Percentiles rank a stretch among this genome's conserved stretches.
These are phyloP conservation scores for Phataginus tetradactyla DNA, from an alignment of 2,797 vertebrate genomes.

Conservation along the genomic window DNA sequence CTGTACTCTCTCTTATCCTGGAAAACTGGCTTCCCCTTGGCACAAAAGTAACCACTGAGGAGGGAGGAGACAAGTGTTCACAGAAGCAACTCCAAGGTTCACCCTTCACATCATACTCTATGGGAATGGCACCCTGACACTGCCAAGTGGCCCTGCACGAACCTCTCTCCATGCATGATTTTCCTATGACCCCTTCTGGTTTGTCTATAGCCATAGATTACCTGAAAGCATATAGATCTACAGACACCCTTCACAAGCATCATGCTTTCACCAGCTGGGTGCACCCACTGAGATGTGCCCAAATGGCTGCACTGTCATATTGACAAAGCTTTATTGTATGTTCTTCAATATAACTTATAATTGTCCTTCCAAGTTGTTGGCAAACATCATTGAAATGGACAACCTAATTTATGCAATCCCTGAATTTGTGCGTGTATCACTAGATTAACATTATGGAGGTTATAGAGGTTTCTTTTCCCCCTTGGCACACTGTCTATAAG, in stretches of 20 bases:
- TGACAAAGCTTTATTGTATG: background rate
- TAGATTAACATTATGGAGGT: background rate
- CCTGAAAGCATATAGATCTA: background rate
- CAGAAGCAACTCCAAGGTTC: background rate
- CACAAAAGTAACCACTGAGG: background rate
- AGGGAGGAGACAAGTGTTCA: background rate
- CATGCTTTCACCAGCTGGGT: background rate
- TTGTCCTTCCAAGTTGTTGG: background rate
- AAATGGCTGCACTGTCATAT: background rate
- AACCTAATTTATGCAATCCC: background rate
- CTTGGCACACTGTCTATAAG: conserved; percentile 40
- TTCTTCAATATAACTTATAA: background rate
- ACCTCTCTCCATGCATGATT: background rate
- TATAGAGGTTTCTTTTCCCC: background rate
- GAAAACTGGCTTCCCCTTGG: background rate
- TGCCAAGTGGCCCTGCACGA: background rate
- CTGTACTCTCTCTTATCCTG: background rate
- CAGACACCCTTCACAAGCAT: background rate
- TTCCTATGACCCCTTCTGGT: background rate
- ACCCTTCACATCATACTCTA: background rate
- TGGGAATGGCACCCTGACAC: background rate
- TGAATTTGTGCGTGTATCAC: background rate
- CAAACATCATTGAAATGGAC: background rate
- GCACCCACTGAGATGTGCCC: background rate
- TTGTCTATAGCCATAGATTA: background rate